These are phyloP conservation scores for Coleophora flavipennella DNA, from an alignment of 2,888 invertebrate genomes.

Conservation along the genomic window DNA sequence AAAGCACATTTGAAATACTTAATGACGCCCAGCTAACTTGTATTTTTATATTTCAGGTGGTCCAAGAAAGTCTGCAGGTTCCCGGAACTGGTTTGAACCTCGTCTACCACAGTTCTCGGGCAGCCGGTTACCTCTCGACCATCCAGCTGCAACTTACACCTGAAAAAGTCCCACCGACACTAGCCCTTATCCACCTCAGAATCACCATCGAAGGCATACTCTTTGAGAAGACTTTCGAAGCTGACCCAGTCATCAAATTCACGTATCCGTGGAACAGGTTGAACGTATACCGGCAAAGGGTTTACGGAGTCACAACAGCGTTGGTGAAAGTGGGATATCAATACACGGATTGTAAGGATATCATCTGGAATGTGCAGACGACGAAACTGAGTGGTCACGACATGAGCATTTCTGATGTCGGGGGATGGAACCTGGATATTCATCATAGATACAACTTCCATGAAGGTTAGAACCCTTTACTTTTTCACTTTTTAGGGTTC, in stretches of 20 bases:
- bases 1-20: too few species aligned
- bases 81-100: conserved; percentile 96
- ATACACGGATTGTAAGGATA: conserved; percentile 91
- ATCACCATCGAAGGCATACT: conserved; percentile 96
- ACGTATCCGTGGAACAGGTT: conserved; percentile 98
- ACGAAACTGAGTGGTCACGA: conserved; percentile 96
- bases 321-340: conserved; percentile 97
- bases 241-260: conserved; percentile 96
- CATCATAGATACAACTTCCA: conserved; percentile 99
- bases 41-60: conserved; percentile 76
- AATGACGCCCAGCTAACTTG: too few species aligned
- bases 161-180: conserved; percentile 82
- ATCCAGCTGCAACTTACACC: conserved; percentile 93
- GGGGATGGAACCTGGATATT: conserved; percentile 98
- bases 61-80: conserved; percentile 95
- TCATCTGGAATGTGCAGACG: conserved; percentile 97
- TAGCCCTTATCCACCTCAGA: conserved; percentile 90
- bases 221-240: conserved; percentile 94
- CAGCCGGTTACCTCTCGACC: conserved; percentile 93
- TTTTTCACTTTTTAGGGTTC: too few species aligned
- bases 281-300: conserved; percentile 96
- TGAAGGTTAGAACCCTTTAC: conserved; percentile 77
- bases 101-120: conserved; percentile 96
- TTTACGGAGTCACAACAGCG: conserved; percentile 96
- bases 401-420: conserved; percentile 97